phyloP scores from a whole-genome alignment of 2,113 vertebrate species.

The Perca fluviatilis region DNA sequence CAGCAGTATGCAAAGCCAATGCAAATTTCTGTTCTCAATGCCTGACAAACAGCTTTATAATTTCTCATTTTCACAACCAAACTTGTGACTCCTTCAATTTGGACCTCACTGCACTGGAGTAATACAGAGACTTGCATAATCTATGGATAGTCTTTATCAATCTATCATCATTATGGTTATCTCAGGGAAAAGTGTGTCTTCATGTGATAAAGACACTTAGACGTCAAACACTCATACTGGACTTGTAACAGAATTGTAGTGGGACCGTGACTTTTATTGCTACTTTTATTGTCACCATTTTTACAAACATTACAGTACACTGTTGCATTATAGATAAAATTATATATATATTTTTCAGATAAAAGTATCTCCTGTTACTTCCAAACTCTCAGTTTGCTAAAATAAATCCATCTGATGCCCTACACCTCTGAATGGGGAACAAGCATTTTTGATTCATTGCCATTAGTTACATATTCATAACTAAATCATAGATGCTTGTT shows the following conservation, averaged over 20 bases:
- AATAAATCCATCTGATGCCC: conserved; percentile 18
- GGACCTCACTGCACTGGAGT: conserved; percentile 1
- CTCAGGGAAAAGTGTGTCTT: conserved; percentile 3
- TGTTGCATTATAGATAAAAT: not conserved
- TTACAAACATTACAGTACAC: not conserved
- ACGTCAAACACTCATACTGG: not conserved
- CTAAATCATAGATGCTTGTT: conserved; percentile 16
- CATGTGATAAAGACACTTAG: conserved; percentile 9
- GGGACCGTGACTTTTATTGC: conserved; percentile 18
- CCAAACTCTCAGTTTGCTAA: not conserved
- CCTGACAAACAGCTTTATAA: conserved; percentile 49
- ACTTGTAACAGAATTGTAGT: conserved; percentile 1
- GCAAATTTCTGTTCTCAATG: conserved; percentile 19
- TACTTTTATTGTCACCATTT: not conserved
- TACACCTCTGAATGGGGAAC: conserved; percentile 1
- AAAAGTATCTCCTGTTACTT: conserved; percentile 1
- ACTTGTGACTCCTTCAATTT: conserved; percentile 25
- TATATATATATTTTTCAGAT: not conserved
- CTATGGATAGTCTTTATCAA: conserved; percentile 11
- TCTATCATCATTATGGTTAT: conserved; percentile 33
- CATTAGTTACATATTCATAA: conserved; percentile 10
- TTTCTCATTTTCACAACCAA: conserved; percentile 31
- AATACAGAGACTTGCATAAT: conserved; percentile 12
- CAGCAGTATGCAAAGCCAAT: conserved; percentile 61
- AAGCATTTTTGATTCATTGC: not conserved